These are phyloP conservation scores for Tromatobia lineatoria DNA, from an alignment of 2,888 invertebrate species.

Conservation along the genomic window DNA sequence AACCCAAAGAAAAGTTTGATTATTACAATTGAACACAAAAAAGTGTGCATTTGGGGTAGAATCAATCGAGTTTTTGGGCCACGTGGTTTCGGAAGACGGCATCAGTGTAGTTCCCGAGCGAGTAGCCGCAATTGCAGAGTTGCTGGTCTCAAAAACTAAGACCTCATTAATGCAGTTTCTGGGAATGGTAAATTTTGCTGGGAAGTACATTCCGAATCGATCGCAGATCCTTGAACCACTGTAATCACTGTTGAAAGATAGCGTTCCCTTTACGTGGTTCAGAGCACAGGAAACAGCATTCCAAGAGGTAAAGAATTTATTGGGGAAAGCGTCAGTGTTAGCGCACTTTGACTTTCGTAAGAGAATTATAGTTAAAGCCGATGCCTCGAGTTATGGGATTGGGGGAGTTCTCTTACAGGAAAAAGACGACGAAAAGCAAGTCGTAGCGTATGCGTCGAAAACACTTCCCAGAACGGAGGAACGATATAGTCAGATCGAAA, in stretches of 20 bases:
- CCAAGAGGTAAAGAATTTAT: slow-evolving; percentile 72
- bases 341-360: slow-evolving; percentile 74
- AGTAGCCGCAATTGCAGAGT: too few relatives aligned
- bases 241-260: slow-evolving; percentile 64
- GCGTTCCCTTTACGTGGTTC: not conserved
- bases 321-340: slow-evolving; percentile 74
- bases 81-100: slow-evolving; percentile 67
- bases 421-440: slow-evolving; percentile 69
- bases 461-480: slow-evolving; percentile 76
- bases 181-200: slow-evolving; percentile 57
- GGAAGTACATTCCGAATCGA: slow-evolving; percentile 68
- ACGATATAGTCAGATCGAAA: slow-evolving; percentile 81
- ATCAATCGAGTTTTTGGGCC: slow-evolving; percentile 72
- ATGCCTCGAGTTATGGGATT: slow-evolving; percentile 77
- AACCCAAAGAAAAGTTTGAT: too few relatives aligned
- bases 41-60: slow-evolving; percentile 73
- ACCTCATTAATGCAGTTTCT: too few relatives aligned
- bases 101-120: slow-evolving; percentile 60
- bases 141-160: too few relatives aligned
- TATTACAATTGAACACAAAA: slow-evolving; percentile 70
- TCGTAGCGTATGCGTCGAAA: slow-evolving; percentile 78
- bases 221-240: slow-evolving; percentile 68
- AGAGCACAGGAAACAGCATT: slow-evolving; percentile 70
- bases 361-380: slow-evolving; percentile 69
- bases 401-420: slow-evolving; percentile 76